phyloP scores from a whole-genome alignment of 2,888 invertebrate genomes.

The Apotomis turbidana region DNA sequence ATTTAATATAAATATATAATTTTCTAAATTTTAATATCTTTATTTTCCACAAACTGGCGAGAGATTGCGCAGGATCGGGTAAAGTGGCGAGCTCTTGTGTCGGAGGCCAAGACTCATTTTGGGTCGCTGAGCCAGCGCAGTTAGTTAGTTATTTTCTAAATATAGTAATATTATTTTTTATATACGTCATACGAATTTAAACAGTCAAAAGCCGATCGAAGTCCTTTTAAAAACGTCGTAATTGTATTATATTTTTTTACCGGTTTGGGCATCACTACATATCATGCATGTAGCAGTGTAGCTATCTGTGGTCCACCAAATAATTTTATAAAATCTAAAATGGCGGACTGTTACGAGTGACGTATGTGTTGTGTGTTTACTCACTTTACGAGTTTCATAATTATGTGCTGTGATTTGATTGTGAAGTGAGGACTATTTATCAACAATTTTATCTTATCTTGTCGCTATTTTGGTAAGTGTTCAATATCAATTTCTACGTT shows the following conservation, averaged over 20 bases:
- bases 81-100: no score
- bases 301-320: conserved; percentile 54
- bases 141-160: no score
- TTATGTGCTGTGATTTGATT: conserved; percentile 59
- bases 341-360: conserved; percentile 76
- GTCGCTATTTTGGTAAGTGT: conserved; percentile 62
- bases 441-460: conserved; percentile 53
- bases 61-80: no score
- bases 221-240: not conserved
- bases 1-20: no score
- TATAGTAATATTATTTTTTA: no score
- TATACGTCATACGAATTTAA: no score
- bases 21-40: no score
- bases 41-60: no score
- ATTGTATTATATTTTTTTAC: not conserved
- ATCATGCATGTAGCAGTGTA: conserved; percentile 49
- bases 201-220: not conserved
- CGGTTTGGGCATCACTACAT: conserved; percentile 36
- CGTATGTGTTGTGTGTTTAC: conserved; percentile 81
- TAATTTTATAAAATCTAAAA: conserved; percentile 78
- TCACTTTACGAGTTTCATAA: conserved; percentile 62
- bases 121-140: no score
- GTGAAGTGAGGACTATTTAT: conserved; percentile 66
- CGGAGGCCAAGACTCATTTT: no score
- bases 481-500: conserved; percentile 34